phyloP scores from a whole-genome alignment of 2,888 invertebrate species.

The Coremacera marginata region DNA sequence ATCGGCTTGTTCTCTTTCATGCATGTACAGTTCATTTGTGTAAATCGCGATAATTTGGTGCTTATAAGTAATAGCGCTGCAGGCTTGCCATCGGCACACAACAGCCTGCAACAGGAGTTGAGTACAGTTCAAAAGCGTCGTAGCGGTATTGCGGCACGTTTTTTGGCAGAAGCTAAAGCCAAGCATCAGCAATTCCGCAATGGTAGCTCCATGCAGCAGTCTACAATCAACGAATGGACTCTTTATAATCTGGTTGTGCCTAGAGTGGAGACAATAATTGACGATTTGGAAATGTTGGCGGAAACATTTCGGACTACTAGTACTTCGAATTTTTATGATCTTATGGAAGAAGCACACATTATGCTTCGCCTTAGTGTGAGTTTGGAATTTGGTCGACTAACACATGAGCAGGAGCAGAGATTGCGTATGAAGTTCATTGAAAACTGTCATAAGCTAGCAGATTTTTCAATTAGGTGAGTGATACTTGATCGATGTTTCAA shows the following conservation, averaged over 20 bases:
- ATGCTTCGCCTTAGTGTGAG: slow-evolving; percentile 71
- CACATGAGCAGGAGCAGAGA: slow-evolving; percentile 54
- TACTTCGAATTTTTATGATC: slow-evolving; percentile 77
- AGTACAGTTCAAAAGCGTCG: slow-evolving; percentile 41
- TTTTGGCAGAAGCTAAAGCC: slow-evolving; percentile 63
- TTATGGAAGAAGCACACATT: slow-evolving; percentile 80
- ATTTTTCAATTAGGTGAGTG: slow-evolving; percentile 64
- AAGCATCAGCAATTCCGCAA: slow-evolving; percentile 59
- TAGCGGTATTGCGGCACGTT: slow-evolving; percentile 58
- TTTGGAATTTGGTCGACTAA: slow-evolving; percentile 58
- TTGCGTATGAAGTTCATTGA: slow-evolving; percentile 59
- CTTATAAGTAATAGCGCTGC: slow-evolving; percentile 62
- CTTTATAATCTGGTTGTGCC: slow-evolving; percentile 80
- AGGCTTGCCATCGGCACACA: slow-evolving; percentile 51
- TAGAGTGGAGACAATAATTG: slow-evolving; percentile 75
- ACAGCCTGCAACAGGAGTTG: slow-evolving; percentile 45
- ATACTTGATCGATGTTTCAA: not conserved
- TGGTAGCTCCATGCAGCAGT: slow-evolving; percentile 49
- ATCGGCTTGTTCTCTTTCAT: slow-evolving; percentile 65
- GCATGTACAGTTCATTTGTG: slow-evolving; percentile 65
- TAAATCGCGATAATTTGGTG: slow-evolving; percentile 63
- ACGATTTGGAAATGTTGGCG: slow-evolving; percentile 79
- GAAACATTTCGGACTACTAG: slow-evolving; percentile 75
- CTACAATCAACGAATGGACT: slow-evolving; percentile 74
- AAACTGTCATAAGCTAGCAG: slow-evolving; percentile 65